Evolutionary conservation across 2,888 invertebrate species (phyloP), one percentile per base, ranked within the genome.

Genomic region (Nesidiocoris tenuis): DNA sequence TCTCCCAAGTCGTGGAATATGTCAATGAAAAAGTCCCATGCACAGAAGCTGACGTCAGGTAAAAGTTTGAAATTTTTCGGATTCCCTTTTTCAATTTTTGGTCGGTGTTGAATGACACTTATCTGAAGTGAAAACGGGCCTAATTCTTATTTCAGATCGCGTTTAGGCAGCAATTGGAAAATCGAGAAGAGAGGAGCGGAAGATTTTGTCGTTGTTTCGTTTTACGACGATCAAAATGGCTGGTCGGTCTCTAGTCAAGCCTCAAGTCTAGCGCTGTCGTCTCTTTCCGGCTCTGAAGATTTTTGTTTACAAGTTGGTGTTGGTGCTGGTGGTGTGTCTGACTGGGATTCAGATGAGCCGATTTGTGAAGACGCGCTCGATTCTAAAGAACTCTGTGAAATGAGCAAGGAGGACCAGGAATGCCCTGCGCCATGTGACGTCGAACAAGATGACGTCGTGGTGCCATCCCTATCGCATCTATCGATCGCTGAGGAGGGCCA

Each of bases 311-410:
- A 39, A 55, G 24, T 39, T 16, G 24, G 24, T 21, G 61, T 7
- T 23, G 17, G 17, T 22, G 21, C 67, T 3, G 19, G 1, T 56
- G 55, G 55, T 7, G 56, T 22, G 2, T 67, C 67, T 1, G 55
- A 55, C 23, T 67, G 67, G 67, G 67, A 67, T 67, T 39, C 22
- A 1, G 67, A 39, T 39, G 39, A 67, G 54, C 22, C 67, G 1
- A 22, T 55, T 21, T 3, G 12, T 23, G 67, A 55, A 54, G 19
- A 22, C 21, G 22, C 67, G 7, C 12, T 54, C 19, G 22, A 56
- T 67, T 12, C 22, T 16, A 55, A 67, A 18, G 56, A 56, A 16
- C 39, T 16, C 19, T 17, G n/a, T n/a, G n/a, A 55, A 19, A 56
- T 56, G 55, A 21, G 22, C 16, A 22, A 67, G 21, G 66, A 39